Percentiles rank a stretch among this genome's conserved stretches.
Evolutionary conservation across 2,888 invertebrate species (phyloP).

Genomic region (Gortyna flavago): DNA sequence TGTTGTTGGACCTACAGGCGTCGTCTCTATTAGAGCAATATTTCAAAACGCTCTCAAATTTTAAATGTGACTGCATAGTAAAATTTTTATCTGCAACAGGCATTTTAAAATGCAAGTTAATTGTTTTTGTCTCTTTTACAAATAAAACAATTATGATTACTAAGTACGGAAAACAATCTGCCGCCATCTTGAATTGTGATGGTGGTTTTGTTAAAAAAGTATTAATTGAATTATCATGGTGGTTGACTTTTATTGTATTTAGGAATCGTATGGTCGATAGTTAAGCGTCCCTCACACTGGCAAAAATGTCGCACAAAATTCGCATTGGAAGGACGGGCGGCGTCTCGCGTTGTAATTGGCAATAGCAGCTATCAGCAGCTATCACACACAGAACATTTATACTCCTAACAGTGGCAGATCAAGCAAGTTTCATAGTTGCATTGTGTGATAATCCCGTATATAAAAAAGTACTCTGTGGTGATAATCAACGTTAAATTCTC

Average conservation of each 20-base stretch:
- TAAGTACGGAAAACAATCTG: slow-evolving; percentile 14
- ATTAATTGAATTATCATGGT: slow-evolving; percentile 44
- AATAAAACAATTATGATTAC: slow-evolving; percentile 30
- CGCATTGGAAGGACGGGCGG: too few species aligned
- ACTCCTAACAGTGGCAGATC: too few species aligned
- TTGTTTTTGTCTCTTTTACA: slow-evolving; percentile 13
- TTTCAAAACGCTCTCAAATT: slow-evolving; percentile 59
- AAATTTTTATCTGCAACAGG: slow-evolving; percentile 45
- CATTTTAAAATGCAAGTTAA: slow-evolving; percentile 37
- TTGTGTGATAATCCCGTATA: too few species aligned
- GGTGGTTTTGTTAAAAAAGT: neutral
- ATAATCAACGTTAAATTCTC: too few species aligned
- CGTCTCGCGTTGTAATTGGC: too few species aligned
- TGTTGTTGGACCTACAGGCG: slow-evolving; percentile 69
- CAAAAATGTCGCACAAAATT: neutral
- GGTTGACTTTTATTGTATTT: slow-evolving; percentile 41
- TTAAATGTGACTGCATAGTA: slow-evolving; percentile 66
- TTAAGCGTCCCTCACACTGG: neutral
- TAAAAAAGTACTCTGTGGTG: too few species aligned
- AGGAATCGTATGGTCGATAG: neutral
- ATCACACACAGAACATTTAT: too few species aligned
- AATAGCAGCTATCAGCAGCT: too few species aligned
- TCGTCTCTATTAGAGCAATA: slow-evolving; percentile 67
- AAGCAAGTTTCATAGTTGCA: too few species aligned
- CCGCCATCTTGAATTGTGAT: slow-evolving; percentile 46